A percentile compares a stretch with the other conserved stretches of the same genome.
phyloP scores from a whole-genome alignment of 2,113 vertebrate species.

The Spea bombifrons region DNA sequence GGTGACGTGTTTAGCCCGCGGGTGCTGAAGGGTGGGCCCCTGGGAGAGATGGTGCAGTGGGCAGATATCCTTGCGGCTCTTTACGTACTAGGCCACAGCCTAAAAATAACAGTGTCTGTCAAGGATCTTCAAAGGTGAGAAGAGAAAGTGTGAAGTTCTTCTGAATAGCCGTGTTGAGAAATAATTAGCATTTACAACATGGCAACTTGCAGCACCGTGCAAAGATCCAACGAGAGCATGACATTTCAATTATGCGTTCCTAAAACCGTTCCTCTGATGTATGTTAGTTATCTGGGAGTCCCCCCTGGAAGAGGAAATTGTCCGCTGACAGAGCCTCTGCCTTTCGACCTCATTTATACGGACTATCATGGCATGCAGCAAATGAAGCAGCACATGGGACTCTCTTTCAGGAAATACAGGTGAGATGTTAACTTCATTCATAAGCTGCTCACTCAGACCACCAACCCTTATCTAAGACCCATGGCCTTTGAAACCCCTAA shows the following conservation, averaged over 20 bases:
- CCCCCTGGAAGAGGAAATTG: constrained; percentile 94
- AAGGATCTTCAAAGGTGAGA: constrained; percentile 96
- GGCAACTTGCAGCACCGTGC: no score
- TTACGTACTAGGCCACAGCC: constrained; percentile 85
- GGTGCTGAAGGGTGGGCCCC: constrained; percentile 91
- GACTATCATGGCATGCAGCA: constrained; percentile 96
- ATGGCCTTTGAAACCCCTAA: not conserved
- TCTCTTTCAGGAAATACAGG: constrained; percentile 94
- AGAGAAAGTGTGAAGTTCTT: not conserved
- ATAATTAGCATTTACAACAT: no score
- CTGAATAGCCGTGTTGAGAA: no score
- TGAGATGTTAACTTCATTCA: constrained; percentile 58
- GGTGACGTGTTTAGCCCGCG: constrained; percentile 94
- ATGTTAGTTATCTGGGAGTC: constrained; percentile 84
- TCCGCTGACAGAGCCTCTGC: constrained; percentile 82
- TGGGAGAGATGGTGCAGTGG: constrained; percentile 99
- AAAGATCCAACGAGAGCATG: no score
- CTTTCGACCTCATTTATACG: constrained; percentile 95
- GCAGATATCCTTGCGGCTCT: constrained; percentile 91
- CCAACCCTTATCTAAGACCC: not conserved
- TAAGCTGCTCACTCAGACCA: constrained; percentile 1
- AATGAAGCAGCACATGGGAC: constrained; percentile 97
- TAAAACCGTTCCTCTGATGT: not conserved
- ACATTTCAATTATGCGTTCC: not conserved
- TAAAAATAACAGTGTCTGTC: constrained; percentile 87